These are phyloP conservation scores for Euzophera pinguis DNA, from an alignment of 2,888 invertebrate genomes.

Conservation along the genomic window DNA sequence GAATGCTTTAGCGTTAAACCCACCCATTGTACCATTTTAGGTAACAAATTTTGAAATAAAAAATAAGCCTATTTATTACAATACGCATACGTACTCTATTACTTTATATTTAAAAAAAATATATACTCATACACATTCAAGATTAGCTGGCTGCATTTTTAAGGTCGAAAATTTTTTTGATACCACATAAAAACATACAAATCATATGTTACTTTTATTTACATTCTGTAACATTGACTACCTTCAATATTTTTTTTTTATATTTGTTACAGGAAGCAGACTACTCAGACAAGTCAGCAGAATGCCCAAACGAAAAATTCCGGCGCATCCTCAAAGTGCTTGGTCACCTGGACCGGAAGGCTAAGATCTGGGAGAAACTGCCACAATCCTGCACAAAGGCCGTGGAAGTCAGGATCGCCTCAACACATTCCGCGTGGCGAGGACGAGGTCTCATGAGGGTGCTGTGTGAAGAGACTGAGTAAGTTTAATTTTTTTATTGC, in stretches of 20 bases:
- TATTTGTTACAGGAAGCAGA: constrained; percentile 46
- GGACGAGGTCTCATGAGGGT: constrained; percentile 84
- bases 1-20: too few relatives aligned
- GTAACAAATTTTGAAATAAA: too few relatives aligned
- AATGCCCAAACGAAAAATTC: constrained; percentile 82
- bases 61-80: too few relatives aligned
- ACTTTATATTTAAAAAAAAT: too few relatives aligned
- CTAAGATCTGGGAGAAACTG: constrained; percentile 79
- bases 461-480: constrained; percentile 83
- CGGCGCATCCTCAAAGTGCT: constrained; percentile 81
- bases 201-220: too few relatives aligned
- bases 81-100: too few relatives aligned
- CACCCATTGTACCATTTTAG: too few relatives aligned
- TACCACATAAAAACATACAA: too few relatives aligned
- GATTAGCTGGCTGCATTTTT: too few relatives aligned
- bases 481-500: constrained; percentile 38
- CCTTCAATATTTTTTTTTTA: neutral
- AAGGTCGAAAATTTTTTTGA: too few relatives aligned
- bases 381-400: constrained; percentile 73
- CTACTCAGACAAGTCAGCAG: constrained; percentile 69
- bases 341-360: constrained; percentile 76
- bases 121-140: too few relatives aligned
- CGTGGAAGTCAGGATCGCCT: constrained; percentile 82
- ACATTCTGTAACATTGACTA: too few relatives aligned
- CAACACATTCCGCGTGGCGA: constrained; percentile 83